phyloP scores from a whole-genome alignment of 2,797 vertebrate species.

The Phrynocephalus vlangalii region DNA sequence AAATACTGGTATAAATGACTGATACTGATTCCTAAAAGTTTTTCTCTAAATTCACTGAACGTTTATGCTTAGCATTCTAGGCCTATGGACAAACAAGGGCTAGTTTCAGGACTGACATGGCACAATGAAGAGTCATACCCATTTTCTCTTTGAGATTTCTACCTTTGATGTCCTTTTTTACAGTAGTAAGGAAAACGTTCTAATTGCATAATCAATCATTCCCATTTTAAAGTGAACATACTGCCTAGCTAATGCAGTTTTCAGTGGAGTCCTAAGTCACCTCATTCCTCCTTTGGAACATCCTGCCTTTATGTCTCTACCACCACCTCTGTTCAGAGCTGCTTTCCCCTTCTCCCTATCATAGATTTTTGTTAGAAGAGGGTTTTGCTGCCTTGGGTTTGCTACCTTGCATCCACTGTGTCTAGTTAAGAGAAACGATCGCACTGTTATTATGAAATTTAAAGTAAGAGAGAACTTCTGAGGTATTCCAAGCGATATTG shows the following conservation, averaged over 20 bases:
- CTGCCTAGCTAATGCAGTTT: not conserved
- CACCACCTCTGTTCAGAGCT: not conserved
- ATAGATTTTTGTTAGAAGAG: not conserved
- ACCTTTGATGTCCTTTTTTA: slow-evolving; percentile 24
- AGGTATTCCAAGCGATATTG: not conserved
- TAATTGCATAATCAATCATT: not conserved
- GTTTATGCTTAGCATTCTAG: slow-evolving; percentile 50
- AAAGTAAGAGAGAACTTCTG: not conserved
- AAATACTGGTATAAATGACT: slow-evolving; percentile 71
- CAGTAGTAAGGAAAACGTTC: not conserved
- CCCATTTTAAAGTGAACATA: not conserved
- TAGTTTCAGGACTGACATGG: slow-evolving; percentile 16
- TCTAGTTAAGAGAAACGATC: not conserved
- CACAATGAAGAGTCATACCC: not conserved
- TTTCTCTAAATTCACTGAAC: slow-evolving; percentile 68
- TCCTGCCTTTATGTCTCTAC: not conserved
- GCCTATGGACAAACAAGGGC: slow-evolving; percentile 41
- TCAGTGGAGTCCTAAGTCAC: not conserved
- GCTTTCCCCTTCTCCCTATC: not conserved
- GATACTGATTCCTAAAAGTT: slow-evolving; percentile 70
- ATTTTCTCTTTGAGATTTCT: slow-evolving; percentile 20
- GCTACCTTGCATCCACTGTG: not conserved
- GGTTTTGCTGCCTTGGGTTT: not conserved
- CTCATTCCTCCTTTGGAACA: not conserved
- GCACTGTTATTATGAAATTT: not conserved